Conservation (phyloP, 2,113 vertebrate species). For the Pantherophis guttatus region DNA sequence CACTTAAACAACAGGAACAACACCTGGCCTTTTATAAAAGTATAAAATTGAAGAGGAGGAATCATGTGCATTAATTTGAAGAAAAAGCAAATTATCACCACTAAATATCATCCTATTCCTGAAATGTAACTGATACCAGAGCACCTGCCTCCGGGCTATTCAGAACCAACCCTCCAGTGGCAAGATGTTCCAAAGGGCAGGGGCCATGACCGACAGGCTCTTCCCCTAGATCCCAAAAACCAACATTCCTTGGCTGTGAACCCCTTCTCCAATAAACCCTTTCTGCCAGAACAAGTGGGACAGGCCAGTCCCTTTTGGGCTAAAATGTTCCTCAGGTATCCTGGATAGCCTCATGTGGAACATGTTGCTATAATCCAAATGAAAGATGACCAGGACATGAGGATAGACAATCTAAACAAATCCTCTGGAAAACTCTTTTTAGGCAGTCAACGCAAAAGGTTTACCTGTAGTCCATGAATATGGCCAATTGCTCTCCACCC, state of each 20-base stretch:
- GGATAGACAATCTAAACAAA: not conserved
- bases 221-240: too few species aligned
- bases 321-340: too few species aligned
- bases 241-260: too few species aligned
- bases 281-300: too few species aligned
- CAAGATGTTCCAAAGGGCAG: too few species aligned
- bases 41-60: not conserved
- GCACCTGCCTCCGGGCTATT: not conserved
- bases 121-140: not conserved
- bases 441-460: not conserved
- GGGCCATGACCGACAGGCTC: too few species aligned
- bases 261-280: too few species aligned
- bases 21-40: not conserved
- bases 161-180: not conserved
- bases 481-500: not conserved
- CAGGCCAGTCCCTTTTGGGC: too few species aligned
- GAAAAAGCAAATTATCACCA: not conserved
- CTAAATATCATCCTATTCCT: not conserved
- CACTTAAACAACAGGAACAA: not conserved
- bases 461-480: not conserved
- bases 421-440: not conserved
- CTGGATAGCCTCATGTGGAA: too few species aligned
- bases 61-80: not conserved
- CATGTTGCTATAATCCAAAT: too few species aligned
- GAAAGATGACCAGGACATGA: too few species aligned